Conservation (phyloP, 2,797 vertebrate species). For the Rhodeus uyekii region DNA sequence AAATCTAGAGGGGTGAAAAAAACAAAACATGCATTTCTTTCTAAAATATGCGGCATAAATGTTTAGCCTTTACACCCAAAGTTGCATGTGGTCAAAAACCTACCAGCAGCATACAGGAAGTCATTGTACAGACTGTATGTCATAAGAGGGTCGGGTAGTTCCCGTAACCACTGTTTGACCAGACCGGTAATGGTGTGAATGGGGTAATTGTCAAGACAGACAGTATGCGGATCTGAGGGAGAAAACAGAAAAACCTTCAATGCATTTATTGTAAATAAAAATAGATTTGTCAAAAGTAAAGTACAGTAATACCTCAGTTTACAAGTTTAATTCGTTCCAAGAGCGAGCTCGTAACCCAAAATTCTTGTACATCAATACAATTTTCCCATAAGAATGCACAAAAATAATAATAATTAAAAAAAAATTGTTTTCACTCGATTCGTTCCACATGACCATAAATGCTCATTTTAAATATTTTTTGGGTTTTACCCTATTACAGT, state of each 20-base stretch:
- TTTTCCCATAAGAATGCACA: too few species aligned
- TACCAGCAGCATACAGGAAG: slow-evolving; percentile 91
- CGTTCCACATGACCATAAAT: too few species aligned
- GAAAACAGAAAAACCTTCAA: background rate
- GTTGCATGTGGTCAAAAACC: slow-evolving; percentile 54
- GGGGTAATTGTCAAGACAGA: slow-evolving; percentile 86
- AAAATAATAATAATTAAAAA: too few species aligned
- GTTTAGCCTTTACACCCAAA: background rate
- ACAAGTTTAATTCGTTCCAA: too few species aligned
- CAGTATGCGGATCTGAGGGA: slow-evolving; percentile 77
- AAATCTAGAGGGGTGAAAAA: slow-evolving; percentile 75
- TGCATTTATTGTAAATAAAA: background rate
- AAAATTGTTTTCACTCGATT: too few species aligned
- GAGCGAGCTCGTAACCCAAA: too few species aligned
- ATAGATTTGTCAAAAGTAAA: background rate
- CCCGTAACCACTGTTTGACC: slow-evolving; percentile 93
- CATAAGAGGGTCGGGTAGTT: slow-evolving; percentile 94
- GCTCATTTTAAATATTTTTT: too few species aligned
- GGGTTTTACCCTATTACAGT: too few species aligned
- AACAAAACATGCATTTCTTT: slow-evolving; percentile 13
- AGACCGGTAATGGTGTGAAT: slow-evolving; percentile 94
- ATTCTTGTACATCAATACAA: too few species aligned
- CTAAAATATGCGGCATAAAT: background rate
- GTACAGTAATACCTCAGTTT: too few species aligned
- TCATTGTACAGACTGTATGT: slow-evolving; percentile 90